phyloP scores from a whole-genome alignment of 2,888 invertebrate genomes.

The Anaspis maculata region DNA sequence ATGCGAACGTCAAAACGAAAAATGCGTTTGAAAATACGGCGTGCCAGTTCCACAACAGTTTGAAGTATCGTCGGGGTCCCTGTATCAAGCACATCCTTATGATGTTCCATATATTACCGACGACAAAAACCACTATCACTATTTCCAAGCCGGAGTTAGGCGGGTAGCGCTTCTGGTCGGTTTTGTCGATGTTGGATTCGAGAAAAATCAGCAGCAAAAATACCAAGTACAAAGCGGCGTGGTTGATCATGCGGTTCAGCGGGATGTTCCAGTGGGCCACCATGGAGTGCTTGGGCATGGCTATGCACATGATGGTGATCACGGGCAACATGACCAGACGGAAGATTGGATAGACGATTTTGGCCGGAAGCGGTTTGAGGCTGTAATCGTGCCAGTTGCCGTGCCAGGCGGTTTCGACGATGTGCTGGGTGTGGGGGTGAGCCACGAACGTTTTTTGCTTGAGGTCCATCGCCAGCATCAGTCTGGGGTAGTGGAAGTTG shows the following conservation, averaged over 20 bases:
- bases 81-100: constrained; percentile 49
- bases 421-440: constrained; percentile 66
- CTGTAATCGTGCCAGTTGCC: constrained; percentile 45
- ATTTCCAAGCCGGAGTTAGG: constrained; percentile 49
- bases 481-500: constrained; percentile 51
- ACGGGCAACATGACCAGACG: constrained; percentile 43
- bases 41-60: constrained; percentile 54
- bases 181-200: constrained; percentile 53
- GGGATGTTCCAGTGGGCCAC: constrained; percentile 54
- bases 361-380: constrained; percentile 27
- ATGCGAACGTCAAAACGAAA: constrained; percentile 52
- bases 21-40: constrained; percentile 52
- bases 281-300: constrained; percentile 42
- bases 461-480: constrained; percentile 60
- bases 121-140: constrained; percentile 44
- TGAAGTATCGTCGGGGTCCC: constrained; percentile 50
- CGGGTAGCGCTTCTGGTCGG: constrained; percentile 48
- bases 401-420: constrained; percentile 57
- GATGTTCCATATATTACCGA: constrained; percentile 50
- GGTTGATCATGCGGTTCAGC: constrained; percentile 63
- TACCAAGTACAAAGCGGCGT: constrained; percentile 53
- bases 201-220: constrained; percentile 56
- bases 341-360: constrained; percentile 27
- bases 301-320: constrained; percentile 40
- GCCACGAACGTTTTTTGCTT: constrained; percentile 68